Evolutionary conservation across 1,140 invertebrate genomes (phyloP).

Genomic region (Zaprionus nigranus): DNA sequence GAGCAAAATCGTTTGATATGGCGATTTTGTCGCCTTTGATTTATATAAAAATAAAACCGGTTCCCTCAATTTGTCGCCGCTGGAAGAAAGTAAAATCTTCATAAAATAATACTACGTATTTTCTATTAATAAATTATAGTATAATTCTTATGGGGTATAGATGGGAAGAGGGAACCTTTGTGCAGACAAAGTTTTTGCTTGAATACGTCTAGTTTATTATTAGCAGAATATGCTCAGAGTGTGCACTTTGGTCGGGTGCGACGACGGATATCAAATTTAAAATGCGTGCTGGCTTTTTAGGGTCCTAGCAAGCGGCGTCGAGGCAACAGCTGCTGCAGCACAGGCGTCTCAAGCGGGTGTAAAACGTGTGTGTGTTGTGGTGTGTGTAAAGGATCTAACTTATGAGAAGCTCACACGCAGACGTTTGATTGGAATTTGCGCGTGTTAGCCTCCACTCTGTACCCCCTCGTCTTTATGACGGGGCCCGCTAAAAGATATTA

Average conservation of each 20-base stretch:
- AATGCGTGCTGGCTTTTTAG: neutral
- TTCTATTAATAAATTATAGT: conserved; percentile 56
- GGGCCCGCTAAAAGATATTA: conserved; percentile 24
- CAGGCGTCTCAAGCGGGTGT: neutral
- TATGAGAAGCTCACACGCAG: conserved; percentile 20
- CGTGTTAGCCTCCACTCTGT: neutral
- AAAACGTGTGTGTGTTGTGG: neutral
- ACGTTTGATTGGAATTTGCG: conserved; percentile 46
- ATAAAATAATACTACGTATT: conserved; percentile 14
- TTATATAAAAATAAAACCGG: conserved; percentile 63
- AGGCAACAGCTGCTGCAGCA: conserved; percentile 26
- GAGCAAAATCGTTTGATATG: conserved; percentile 44
- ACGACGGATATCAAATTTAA: neutral
- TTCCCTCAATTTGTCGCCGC: conserved; percentile 55
- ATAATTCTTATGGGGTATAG: neutral
- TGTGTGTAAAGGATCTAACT: neutral
- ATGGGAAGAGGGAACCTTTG: neutral
- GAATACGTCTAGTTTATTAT: neutral
- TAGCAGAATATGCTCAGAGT: neutral
- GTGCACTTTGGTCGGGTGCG: neutral
- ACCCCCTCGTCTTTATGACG: neutral
- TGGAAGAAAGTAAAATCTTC: conserved; percentile 70
- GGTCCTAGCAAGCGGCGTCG: neutral
- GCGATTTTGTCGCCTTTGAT: conserved; percentile 64
- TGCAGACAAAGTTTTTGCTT: neutral